Conservation (phyloP, 2,888 invertebrate species). For the Drosophila monieri region DNA sequence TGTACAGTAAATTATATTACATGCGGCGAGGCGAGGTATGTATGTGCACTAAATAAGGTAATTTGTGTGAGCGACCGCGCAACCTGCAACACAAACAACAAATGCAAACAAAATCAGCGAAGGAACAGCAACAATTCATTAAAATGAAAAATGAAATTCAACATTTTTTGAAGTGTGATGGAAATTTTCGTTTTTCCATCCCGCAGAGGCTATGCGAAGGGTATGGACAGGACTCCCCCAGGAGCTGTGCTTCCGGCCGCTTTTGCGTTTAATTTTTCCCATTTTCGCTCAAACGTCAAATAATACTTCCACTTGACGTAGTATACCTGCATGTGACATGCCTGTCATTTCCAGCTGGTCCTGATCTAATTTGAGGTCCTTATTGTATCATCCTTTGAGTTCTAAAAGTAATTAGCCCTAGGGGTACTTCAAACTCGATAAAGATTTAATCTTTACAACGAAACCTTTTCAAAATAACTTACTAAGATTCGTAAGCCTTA, state of each 20-base stretch:
- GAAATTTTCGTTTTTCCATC: slow-evolving; percentile 25
- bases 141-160: slow-evolving; percentile 80
- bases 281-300: slow-evolving; percentile 65
- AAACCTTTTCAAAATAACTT: background rate
- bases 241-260: slow-evolving; percentile 16
- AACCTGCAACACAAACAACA: slow-evolving; percentile 51
- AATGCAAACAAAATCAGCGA: slow-evolving; percentile 30
- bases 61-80: slow-evolving; percentile 72
- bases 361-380: background rate
- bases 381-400: background rate
- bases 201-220: background rate
- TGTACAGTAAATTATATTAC: slow-evolving; percentile 81
- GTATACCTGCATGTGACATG: slow-evolving; percentile 29
- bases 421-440: background rate
- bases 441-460: background rate
- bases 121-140: slow-evolving; percentile 73
- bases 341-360: slow-evolving; percentile 7
- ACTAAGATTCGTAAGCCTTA: too few relatives aligned
- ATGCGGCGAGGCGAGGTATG: slow-evolving; percentile 54
- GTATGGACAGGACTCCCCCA: background rate
- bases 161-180: slow-evolving; percentile 66
- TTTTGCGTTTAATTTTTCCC: slow-evolving; percentile 53
- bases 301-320: slow-evolving; percentile 62
- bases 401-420: background rate
- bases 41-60: slow-evolving; percentile 80